Base-by-base conservation (phyloP, 1,140 invertebrate species). In the Anagrus nilaparvatae region DNA sequence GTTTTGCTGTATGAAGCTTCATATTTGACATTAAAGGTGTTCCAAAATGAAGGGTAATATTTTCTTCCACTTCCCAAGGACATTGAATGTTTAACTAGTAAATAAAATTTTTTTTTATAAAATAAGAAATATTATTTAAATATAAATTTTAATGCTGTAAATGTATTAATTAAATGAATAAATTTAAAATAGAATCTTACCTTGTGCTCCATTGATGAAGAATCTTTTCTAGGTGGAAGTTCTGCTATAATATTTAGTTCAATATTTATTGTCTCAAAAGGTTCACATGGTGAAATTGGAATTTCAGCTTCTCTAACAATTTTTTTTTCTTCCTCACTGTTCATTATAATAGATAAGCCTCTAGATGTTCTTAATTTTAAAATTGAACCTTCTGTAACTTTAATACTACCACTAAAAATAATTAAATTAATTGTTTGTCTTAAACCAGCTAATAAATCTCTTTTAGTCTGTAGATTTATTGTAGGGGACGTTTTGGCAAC, bases 1-100 rank as follows among this genome's bases (percentile, higher is more conserved):
- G 76, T 45, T 83, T 78, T 7, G 83, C 84, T 0, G 90, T 91
- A 41, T 89, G 79, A 3, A 95, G 68, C 45, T 83, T 79, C 69
- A 87, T 82, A 7, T 73, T 74, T 1, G 83, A 77, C 49, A 77
- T 76, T 54, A 95, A 78, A 2, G 89, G 88, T 6, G 86, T 79
- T 3, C 81, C 74, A 64, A 95, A 92, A 52, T 82, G 77, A 2
- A 95, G 61, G 1, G 72, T 67, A 32, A 84, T 79, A 39, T 74
- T 76, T 30, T 75, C 75, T 25, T 82, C 77, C 6, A 72, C 64
- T 50, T 73, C 75, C 82, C 85, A 89, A 0, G 85, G 83, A 64
- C 82, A 83, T 37, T 73, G 74, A 39, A 90, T 70, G 14, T 68
- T 73, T 23, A 82, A 51, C 74, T 78, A 46, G 5, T 65, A 62